phyloP scores from a whole-genome alignment of 2,113 vertebrate genomes.

The Microtus ochrogaster region DNA sequence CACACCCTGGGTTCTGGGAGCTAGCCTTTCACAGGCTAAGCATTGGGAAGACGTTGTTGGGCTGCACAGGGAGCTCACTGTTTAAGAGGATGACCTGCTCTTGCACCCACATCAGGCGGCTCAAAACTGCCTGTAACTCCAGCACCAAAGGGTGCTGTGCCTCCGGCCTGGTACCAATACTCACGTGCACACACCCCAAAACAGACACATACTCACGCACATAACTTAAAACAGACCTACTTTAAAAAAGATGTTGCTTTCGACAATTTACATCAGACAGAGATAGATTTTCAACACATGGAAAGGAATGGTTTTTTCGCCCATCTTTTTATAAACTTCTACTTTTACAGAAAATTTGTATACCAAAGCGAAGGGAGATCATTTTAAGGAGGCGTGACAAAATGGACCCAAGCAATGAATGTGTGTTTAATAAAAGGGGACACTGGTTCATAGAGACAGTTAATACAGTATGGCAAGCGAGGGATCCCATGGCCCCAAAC shows the following conservation, averaged over 20 bases:
- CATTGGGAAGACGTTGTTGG: neutral
- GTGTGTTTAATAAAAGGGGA: neutral
- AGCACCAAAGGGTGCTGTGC: neutral
- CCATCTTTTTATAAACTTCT: neutral
- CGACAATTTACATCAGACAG: neutral
- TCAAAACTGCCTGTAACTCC: neutral
- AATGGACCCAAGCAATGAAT: neutral
- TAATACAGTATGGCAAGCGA: neutral
- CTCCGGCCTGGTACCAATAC: neutral
- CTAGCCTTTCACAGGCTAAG: neutral
- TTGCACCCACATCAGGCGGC: neutral
- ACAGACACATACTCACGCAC: neutral
- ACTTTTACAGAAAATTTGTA: neutral
- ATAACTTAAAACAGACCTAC: neutral
- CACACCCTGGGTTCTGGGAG: neutral
- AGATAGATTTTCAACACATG: conserved; percentile 10
- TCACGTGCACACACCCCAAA: neutral
- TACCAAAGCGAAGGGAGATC: neutral
- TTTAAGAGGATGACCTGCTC: neutral
- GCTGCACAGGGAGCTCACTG: neutral
- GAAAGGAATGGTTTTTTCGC: neutral
- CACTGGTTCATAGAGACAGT: neutral
- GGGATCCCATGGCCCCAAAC: neutral
- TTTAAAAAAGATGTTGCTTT: neutral
- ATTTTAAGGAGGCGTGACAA: neutral